Conservation (phyloP, 2,797 vertebrate genomes). For the Leuciscus waleckii region DNA sequence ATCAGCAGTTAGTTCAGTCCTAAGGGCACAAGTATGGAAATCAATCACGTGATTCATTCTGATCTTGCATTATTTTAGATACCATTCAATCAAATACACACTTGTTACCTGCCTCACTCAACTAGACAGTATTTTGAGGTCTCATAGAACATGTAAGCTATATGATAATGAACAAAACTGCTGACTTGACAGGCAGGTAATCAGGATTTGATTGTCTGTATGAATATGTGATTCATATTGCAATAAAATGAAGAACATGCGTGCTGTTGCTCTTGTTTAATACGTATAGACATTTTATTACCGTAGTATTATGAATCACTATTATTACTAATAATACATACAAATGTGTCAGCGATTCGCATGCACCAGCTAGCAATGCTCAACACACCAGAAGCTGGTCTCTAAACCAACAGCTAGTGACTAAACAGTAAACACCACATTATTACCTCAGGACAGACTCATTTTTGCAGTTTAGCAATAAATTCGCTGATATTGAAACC, state of each 20-base stretch:
- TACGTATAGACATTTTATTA: neutral
- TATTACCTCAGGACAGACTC: constrained; percentile 64
- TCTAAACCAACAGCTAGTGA: neutral
- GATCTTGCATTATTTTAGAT: neutral
- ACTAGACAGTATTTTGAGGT: neutral
- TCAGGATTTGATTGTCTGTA: neutral
- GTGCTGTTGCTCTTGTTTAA: neutral
- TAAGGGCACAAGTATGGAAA: constrained; percentile 49
- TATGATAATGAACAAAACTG: neutral
- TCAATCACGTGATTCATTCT: neutral
- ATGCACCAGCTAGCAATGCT: neutral
- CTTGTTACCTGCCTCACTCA: neutral
- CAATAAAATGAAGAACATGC: neutral
- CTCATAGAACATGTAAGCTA: neutral
- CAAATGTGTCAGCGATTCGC: neutral
- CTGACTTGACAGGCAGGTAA: neutral
- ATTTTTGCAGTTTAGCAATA: constrained; percentile 40
- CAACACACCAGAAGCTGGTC: neutral
- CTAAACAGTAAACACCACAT: neutral
- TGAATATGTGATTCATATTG: neutral
- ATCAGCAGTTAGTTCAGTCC: constrained; percentile 81
- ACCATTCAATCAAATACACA: neutral
- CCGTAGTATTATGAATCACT: neutral
- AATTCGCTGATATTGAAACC: neutral
- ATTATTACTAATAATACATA: neutral